A percentile compares a stretch with the other conserved stretches of the same genome.
These are phyloP conservation scores for Channa maculata DNA, from an alignment of 2,113 vertebrate genomes.

Conservation along the genomic window DNA sequence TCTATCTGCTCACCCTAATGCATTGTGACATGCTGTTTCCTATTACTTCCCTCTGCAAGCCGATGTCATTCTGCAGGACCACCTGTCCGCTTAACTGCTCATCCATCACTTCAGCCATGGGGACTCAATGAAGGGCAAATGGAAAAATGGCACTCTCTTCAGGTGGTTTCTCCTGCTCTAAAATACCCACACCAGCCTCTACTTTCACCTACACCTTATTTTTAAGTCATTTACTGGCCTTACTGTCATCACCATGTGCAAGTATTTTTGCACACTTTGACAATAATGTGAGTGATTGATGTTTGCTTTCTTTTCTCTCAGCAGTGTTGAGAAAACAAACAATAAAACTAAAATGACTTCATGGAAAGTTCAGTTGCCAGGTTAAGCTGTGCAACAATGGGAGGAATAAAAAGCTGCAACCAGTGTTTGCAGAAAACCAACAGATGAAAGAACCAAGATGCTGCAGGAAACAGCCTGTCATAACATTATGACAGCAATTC, in stretches of 20 bases:
- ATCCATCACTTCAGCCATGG: constrained; percentile 47
- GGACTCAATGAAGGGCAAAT: constrained; percentile 17
- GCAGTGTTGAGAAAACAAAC: constrained; percentile 34
- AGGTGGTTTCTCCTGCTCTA: constrained; percentile 15
- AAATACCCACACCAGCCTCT: constrained; percentile 12
- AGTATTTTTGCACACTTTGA: constrained; percentile 2
- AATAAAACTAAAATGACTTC: constrained; percentile 34
- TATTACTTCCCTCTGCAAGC: constrained; percentile 31
- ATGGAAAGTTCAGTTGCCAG: constrained; percentile 53
- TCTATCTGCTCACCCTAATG: constrained; percentile 41
- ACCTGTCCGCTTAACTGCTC: constrained; percentile 39
- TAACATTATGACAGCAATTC: constrained; percentile 53
- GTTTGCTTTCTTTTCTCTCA: constrained; percentile 35
- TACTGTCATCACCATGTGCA: constrained; percentile 10
- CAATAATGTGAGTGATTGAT: constrained; percentile 35
- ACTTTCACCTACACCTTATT: constrained; percentile 2
- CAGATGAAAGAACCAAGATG: constrained; percentile 13
- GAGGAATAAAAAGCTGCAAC: constrained; percentile 37
- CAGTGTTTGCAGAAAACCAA: constrained; percentile 27
- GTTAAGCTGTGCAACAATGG: constrained; percentile 33
- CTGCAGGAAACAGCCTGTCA: constrained; percentile 61
- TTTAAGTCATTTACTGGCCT: constrained; percentile 44
- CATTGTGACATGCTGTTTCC: constrained; percentile 29
- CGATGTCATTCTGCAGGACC: constrained; percentile 30
- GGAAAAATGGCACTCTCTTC: constrained; percentile 1